Percentiles rank a stretch among this genome's conserved stretches.
These are phyloP conservation scores for Platyscapa corneri DNA, from an alignment of 1,140 invertebrate species.

Conservation along the genomic window DNA sequence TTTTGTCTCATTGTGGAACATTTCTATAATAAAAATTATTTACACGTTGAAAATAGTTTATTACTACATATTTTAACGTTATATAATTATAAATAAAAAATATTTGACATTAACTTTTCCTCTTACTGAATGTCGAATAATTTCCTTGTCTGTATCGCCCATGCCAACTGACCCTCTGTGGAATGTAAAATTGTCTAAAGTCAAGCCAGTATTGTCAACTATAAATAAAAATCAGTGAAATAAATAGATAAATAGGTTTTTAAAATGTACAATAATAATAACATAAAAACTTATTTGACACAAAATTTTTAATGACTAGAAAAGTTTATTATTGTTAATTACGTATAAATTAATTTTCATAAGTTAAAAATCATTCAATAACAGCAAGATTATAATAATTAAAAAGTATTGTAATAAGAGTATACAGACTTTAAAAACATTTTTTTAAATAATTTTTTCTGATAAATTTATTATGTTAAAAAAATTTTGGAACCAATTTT, in stretches of 20 bases:
- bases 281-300: too few species aligned
- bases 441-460: too few species aligned
- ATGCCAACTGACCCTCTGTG: constrained; percentile 79
- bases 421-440: too few species aligned
- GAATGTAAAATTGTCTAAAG: constrained; percentile 82
- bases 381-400: too few species aligned
- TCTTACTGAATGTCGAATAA: constrained; percentile 76
- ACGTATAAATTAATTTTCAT: too few species aligned
- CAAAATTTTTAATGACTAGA: too few species aligned
- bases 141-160: constrained; percentile 79
- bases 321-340: too few species aligned
- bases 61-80: not conserved
- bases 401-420: too few species aligned
- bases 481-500: too few species aligned
- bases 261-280: too few species aligned
- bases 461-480: too few species aligned
- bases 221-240: not conserved
- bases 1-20: not conserved
- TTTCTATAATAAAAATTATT: not conserved
- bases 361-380: too few species aligned
- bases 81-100: not conserved
- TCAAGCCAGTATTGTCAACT: constrained; percentile 60
- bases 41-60: not conserved
- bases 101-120: constrained; percentile 21
- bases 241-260: not conserved